Evolutionary conservation across 2,113 vertebrate species (phyloP), one percentile per base, ranked within the genome.

Genomic region (Acrocephalus arundinaceus): DNA sequence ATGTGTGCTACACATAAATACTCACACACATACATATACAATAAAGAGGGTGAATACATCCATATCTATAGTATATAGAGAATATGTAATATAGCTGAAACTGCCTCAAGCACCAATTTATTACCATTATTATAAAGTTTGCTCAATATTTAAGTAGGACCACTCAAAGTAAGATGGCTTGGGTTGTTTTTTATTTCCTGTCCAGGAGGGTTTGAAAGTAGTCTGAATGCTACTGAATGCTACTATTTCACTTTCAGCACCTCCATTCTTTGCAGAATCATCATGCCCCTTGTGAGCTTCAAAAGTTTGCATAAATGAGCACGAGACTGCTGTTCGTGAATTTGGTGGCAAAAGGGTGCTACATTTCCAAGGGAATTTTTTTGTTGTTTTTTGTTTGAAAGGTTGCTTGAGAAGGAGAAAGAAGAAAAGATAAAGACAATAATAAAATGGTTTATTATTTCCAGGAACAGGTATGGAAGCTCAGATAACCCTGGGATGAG

Each of bases 41-140:
- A 62, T 58, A 93, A 57, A 95, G 68, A 90, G 41, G 91, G 88
- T 68, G 94, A 90, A 87, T 91, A 94, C 77, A 81, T 82, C 86
- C 85, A 57, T 74, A 48, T 52, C 45, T 54, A 84, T 93, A 93
- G 82, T 48, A 90, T 97, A 97, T 92, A 90, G 89, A 95, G 94
- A 95, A 94, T 96, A 85, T 94, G 96, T 97, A 97, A 91, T 97
- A 98, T 95, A 97, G 98, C 96, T 97, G 97, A 97, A 97, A 97
- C 97, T 77, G 96, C 98, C 96, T 98, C 97, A 95, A 98, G 98
- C 98, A 98, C 98, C 98, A 97, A 96, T 97, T 76, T 94, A 93
- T 97, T 94, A 97, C 97, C 93, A 97, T 95, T 95, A 88, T 96
- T 91, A 97, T 84, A 97, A 97, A 96, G 45, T 96, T 94, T 94